Base-by-base conservation (phyloP, 2,797 vertebrate genomes). In the Pseudotriccus pelzelni region DNA sequence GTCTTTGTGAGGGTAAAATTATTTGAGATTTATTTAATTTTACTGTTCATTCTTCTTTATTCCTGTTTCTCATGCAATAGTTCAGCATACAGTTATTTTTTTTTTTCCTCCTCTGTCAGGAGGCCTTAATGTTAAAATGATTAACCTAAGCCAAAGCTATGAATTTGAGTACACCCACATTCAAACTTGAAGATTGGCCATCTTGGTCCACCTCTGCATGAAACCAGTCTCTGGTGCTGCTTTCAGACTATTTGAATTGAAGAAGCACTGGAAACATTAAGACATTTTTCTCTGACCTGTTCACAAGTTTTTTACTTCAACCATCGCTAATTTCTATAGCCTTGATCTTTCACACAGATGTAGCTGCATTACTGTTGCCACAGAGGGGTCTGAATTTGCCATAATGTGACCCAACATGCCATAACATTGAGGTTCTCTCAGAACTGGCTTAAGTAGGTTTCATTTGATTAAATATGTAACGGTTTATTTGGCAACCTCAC, bases 401-500 rank as follows among this genome's bases (percentile, higher is more conserved):
- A 7, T 70, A 55, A 69, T 28, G 23, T 49, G 46, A 66, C 67
- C 47, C 25, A 62, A 67, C 25, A 47, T 21, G 23, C 6, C 6
- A 4, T 74, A 90, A 87, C 7, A 5, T 36, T 46, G 76, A 92
- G 56, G 37, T 85, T 86, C 20, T 87, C 9, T 92, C 36, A 47
- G 52, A 86, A 60, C 14, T 84, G 81, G 24, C 67, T 67, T 64
- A 80, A 94, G 69, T 59, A 27, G 53, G 59, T 94, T 91, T 86
- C 41, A 62, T 93, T 92, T 81, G 77, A 89, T 95, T 92, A 83
- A 92, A 43, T 85, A 62, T 8, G 16, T 87, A 94, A 80, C 79
- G 46, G 62, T 84, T 96, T 95, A 90, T 86, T 94, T 95, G 89
- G 75, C 73, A 92, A 90, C 82, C 21, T 44, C 41, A 21, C 24